Conservation (phyloP, 30 jellyfish, hydroid and myxozoan species). For the Pelagia noctiluca region DNA sequence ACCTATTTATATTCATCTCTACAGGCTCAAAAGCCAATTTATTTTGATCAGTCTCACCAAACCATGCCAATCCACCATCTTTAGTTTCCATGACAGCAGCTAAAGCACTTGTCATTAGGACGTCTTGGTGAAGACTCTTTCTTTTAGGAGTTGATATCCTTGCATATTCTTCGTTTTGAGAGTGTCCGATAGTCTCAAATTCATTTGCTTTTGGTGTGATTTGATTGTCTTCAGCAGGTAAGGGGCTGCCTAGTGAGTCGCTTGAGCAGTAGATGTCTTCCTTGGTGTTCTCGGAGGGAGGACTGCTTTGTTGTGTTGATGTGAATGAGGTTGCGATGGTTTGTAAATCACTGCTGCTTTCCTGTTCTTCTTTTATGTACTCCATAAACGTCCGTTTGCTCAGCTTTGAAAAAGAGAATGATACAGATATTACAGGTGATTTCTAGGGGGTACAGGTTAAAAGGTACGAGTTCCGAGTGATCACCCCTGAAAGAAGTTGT, state of each 20-base stretch:
- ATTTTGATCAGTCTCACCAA: conserved; percentile 66
- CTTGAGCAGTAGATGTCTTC: no score
- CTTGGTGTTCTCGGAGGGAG: no score
- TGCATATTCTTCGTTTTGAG: conserved; percentile 16
- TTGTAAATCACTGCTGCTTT: no score
- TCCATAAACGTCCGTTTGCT: conserved; percentile 21
- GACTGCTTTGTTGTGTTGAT: no score
- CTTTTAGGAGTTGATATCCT: conserved; percentile 11
- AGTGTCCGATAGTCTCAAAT: neutral
- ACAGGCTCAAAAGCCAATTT: conserved; percentile 55
- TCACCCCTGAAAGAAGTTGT: no score
- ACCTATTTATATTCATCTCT: conserved; percentile 60
- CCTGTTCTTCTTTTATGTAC: conserved; percentile 51
- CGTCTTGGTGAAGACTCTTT: conserved; percentile 65
- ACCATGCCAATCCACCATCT: conserved; percentile 78
- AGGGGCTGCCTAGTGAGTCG: no score
- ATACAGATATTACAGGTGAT: no score
- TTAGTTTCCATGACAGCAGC: conserved; percentile 86
- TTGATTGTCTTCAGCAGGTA: no score
- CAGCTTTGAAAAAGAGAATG: conserved; percentile 5
- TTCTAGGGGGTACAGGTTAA: no score
- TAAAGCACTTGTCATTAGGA: conserved; percentile 79
- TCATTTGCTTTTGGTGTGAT: no score
- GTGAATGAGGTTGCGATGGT: no score
- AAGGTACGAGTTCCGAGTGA: no score